Conservation (phyloP, 2,113 vertebrate species). For the Malurus elegans region DNA sequence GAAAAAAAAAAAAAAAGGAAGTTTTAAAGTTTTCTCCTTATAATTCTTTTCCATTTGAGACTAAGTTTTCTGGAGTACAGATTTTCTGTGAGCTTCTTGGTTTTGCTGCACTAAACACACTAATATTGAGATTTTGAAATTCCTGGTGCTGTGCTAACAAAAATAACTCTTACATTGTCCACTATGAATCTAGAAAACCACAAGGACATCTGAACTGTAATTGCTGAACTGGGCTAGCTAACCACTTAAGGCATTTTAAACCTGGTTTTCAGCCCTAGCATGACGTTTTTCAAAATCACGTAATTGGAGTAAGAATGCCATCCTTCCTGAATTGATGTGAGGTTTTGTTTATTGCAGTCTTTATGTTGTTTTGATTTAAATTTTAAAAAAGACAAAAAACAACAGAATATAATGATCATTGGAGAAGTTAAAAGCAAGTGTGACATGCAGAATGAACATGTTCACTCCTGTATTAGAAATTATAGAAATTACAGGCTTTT, state of each 20-base stretch:
- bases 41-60: neutral
- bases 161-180: neutral
- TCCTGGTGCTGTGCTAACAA: neutral
- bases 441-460: neutral
- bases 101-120: neutral
- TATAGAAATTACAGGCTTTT: neutral
- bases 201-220: neutral
- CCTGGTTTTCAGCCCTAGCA: neutral
- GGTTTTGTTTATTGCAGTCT: neutral
- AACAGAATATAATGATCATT: neutral
- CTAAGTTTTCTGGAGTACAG: neutral
- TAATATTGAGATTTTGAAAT: neutral
- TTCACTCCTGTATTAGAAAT: neutral
- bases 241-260: neutral
- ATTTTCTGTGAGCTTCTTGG: neutral
- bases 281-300: neutral
- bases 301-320: neutral
- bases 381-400: neutral
- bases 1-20: neutral
- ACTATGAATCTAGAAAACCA: neutral
- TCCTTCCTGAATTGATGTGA: neutral
- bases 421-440: neutral
- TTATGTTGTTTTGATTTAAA: neutral
- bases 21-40: neutral
- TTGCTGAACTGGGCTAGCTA: neutral